Evolutionary conservation across 2,888 invertebrate species (phyloP).

Genomic region (Odontomyia ornata): DNA sequence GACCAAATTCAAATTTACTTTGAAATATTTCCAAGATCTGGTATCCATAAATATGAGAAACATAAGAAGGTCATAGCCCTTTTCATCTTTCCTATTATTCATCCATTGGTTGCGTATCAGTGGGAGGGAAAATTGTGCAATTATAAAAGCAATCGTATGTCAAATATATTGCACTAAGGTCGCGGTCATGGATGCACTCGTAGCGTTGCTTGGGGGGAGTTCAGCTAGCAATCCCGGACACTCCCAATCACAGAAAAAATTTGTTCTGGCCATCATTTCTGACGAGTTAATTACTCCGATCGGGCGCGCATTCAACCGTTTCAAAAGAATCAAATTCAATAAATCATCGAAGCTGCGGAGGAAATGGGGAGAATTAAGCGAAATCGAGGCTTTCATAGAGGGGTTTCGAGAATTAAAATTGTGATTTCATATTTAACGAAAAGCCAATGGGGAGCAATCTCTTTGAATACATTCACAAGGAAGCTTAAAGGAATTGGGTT

Average conservation of each 20-base stretch:
- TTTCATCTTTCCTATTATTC: not conserved
- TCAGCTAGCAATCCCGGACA: not conserved
- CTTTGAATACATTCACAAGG: no score
- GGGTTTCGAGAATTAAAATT: not conserved
- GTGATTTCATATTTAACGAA: not conserved
- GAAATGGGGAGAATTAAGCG: conserved; percentile 1
- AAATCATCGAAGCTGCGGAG: conserved; percentile 26
- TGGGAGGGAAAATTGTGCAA: conserved; percentile 30
- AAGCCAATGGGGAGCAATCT: not conserved
- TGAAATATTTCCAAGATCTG: not conserved
- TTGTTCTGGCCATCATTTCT: conserved; percentile 35
- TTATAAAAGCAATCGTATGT: conserved; percentile 6
- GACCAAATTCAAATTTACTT: no score
- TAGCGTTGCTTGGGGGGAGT: no score
- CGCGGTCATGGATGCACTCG: not conserved
- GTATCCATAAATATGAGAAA: not conserved
- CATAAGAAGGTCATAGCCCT: conserved; percentile 5
- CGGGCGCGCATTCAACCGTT: conserved; percentile 37
- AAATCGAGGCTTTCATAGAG: not conserved
- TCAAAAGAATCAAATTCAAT: conserved; percentile 13
- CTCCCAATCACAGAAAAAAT: conserved; percentile 12
- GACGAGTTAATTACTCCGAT: conserved; percentile 36
- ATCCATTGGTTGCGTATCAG: not conserved
- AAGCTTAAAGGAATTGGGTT: no score
- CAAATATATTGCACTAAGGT: conserved; percentile 25